These are phyloP conservation scores for Trinorchestia longiramus DNA, from an alignment of 1,140 invertebrate genomes.

Conservation along the genomic window DNA sequence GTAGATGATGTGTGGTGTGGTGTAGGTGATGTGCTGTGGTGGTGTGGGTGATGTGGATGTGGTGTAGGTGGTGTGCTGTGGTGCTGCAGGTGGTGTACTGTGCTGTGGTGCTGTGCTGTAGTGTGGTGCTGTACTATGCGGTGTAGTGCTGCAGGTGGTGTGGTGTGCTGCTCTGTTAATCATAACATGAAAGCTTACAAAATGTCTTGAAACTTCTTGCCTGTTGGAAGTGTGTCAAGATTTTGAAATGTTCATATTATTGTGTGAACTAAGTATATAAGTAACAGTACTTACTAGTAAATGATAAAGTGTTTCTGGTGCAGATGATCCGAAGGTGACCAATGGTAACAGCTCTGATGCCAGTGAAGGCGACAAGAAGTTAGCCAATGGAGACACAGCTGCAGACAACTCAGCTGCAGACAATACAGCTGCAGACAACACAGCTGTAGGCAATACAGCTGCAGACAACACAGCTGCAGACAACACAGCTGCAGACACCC, in stretches of 20 bases:
- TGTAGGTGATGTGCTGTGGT: not conserved
- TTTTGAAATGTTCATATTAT: not conserved
- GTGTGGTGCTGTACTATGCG: too few species aligned
- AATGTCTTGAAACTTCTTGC: not conserved
- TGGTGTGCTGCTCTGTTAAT: not conserved
- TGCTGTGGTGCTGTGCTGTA: too few species aligned
- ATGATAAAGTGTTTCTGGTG: not conserved
- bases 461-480: not conserved
- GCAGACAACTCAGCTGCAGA: not conserved
- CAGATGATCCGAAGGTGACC: constrained; percentile 10
- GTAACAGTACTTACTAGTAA: not conserved
- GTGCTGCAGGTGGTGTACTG: not conserved
- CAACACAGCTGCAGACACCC: not conserved
- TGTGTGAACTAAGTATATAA: not conserved
- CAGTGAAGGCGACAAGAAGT: not conserved
- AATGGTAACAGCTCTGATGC: not conserved
- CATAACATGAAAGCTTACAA: not conserved
- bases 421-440: not conserved
- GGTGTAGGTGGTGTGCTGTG: not conserved
- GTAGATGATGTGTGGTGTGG: not conserved
- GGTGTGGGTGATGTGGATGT: too few species aligned
- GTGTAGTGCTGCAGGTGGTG: too few species aligned
- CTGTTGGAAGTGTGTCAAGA: not conserved
- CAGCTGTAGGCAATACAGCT: not conserved
- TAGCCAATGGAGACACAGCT: not conserved